These are phyloP conservation scores for Sisor rabdophorus DNA, from an alignment of 2,113 vertebrate genomes.

Conservation along the genomic window DNA sequence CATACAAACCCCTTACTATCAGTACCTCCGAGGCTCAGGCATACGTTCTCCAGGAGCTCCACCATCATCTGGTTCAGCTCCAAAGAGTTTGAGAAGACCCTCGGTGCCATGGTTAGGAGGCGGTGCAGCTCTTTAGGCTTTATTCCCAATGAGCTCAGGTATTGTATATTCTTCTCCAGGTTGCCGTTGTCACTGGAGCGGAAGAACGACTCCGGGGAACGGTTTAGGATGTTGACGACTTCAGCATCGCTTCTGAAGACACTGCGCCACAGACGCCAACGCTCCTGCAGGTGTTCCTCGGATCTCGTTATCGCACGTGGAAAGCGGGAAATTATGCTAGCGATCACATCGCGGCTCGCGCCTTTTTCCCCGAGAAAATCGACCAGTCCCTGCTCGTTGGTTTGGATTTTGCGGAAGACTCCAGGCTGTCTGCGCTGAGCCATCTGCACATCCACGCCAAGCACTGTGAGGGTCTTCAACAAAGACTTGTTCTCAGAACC, in stretches of 20 bases:
- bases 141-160: conserved; percentile 71
- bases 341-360: conserved; percentile 59
- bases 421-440: conserved; percentile 65
- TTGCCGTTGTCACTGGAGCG: conserved; percentile 71
- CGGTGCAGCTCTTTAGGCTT: conserved; percentile 63
- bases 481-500: conserved; percentile 62
- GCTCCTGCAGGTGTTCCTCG: conserved; percentile 64
- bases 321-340: conserved; percentile 73
- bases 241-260: conserved; percentile 67
- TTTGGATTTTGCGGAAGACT: conserved; percentile 62
- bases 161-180: conserved; percentile 72
- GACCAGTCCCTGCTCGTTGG: conserved; percentile 68
- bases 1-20: conserved; percentile 66
- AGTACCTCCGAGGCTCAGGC: conserved; percentile 57
- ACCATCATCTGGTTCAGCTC: conserved; percentile 73
- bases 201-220: conserved; percentile 78
- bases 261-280: conserved; percentile 75
- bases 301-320: conserved; percentile 71
- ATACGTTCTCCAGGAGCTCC: conserved; percentile 63
- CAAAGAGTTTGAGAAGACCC: conserved; percentile 76
- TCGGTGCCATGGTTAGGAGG: conserved; percentile 67
- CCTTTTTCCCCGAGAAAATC: conserved; percentile 73
- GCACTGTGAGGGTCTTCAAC: conserved; percentile 63
- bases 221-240: conserved; percentile 69
- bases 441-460: conserved; percentile 73